Base-by-base conservation (phyloP, 2,888 invertebrate genomes). In the Dendrolimus houi region DNA sequence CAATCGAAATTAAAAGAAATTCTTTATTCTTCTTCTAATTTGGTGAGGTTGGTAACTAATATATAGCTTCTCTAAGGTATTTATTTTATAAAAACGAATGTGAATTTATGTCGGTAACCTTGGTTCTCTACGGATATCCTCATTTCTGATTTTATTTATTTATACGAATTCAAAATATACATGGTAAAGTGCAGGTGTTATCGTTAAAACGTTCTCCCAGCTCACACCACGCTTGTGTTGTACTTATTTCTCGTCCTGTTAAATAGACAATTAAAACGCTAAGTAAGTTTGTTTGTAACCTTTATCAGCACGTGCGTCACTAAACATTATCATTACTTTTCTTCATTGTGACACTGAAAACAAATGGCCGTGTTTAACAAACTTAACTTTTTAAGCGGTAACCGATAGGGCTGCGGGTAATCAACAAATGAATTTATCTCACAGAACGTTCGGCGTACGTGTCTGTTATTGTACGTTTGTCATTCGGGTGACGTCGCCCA, bases 401-500 rank as follows among this genome's bases (percentile, higher is more conserved):
- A 29, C 29, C 29, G 29, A 29, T 29, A 29, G 29, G 29, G 29
- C 63, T 58, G 58, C 58, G 64, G 63, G 62, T 62, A 70, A 71
- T 71, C 72, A 74, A 73, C 72, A 71, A 77, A 79, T 74, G 67
- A 68, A 80, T 79, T 77, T 77, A 78, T 78, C 69, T 71, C 68
- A 66, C 68, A 67, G 69, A 70, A 67, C 29, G 29, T 2, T 29
- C 29, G 29, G 29, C 6, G 29, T 64, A 66, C 68, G 64, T 72
- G 67, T 68, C 70, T 29, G 70, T 74, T 67, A 69, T 68, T 67
- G 61, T 75, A 67, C 74, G 75, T 79, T 76, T 81, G 80, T 83
- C 82, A 81, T 69, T 71, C 70, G 70, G 72, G 70, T 73, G 77
- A 77, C 74, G 65, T 68, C 79, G 76, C 82, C 81, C 78, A 82